Conservation (phyloP, 2,797 vertebrate species). For the Calcarius lapponicus region DNA sequence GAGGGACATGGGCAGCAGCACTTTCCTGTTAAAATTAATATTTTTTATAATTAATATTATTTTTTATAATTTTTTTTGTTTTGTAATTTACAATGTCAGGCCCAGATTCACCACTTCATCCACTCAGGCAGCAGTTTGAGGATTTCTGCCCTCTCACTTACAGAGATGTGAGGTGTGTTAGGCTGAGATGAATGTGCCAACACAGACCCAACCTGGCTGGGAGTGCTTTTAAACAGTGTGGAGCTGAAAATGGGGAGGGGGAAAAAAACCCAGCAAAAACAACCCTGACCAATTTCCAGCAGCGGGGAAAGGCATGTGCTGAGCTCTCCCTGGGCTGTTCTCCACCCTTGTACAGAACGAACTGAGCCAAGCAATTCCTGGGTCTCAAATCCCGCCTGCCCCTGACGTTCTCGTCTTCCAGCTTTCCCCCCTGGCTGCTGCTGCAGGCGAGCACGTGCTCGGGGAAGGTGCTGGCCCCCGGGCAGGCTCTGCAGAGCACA, state of each 20-base stretch:
- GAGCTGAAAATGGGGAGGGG: neutral
- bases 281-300: constrained; percentile 19
- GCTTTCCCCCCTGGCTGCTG: neutral
- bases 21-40: neutral
- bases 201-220: neutral
- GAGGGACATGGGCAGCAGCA: neutral
- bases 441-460: constrained; percentile 16
- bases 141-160: neutral
- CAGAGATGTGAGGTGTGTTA: neutral
- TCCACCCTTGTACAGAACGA: constrained; percentile 48
- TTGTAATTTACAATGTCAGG: neutral
- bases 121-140: neutral
- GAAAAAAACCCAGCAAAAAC: neutral
- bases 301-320: constrained; percentile 50
- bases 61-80: neutral
- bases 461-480: neutral
- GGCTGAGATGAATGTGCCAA: neutral
- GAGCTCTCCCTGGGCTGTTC: constrained; percentile 31
- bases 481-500: neutral
- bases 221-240: neutral
- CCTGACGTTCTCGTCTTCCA: constrained; percentile 53
- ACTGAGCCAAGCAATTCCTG: constrained; percentile 40
- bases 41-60: neutral
- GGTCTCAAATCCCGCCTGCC: constrained; percentile 49
- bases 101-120: neutral